A percentile compares a stretch with the other conserved stretches of the same genome.
Conservation (phyloP, 2,113 vertebrate genomes). For the Hydrolagus affinis region DNA sequence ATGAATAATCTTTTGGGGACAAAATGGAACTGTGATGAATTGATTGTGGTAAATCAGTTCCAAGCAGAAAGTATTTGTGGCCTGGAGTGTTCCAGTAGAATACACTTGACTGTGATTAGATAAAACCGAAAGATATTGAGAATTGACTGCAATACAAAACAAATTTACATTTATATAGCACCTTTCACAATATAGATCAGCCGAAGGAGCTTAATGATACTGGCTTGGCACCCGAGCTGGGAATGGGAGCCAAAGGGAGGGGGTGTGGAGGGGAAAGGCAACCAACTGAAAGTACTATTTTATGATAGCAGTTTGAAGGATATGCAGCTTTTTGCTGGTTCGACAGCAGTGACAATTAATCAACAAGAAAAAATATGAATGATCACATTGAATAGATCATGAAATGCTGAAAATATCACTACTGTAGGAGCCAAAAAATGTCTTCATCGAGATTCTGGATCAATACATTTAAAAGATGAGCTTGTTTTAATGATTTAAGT, state of each 20-base stretch:
- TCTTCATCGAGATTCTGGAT: neutral
- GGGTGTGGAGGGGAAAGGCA: too few relatives aligned
- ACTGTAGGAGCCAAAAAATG: neutral
- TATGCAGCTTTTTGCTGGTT: neutral
- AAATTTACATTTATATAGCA: too few relatives aligned
- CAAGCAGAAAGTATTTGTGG: neutral
- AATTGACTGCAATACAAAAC: too few relatives aligned
- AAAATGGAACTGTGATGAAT: neutral
- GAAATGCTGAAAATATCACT: neutral
- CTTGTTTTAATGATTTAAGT: neutral
- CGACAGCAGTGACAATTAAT: too few relatives aligned
- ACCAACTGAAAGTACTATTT: too few relatives aligned
- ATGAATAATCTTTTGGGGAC: neutral
- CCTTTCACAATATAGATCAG: too few relatives aligned
- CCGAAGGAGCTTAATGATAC: too few relatives aligned
- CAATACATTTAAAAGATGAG: neutral
- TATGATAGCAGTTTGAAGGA: neutral
- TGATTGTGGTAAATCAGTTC: slow-evolving; percentile 1
- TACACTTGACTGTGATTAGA: neutral
- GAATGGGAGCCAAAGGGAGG: too few relatives aligned
- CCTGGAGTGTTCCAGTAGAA: neutral
- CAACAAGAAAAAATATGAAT: too few relatives aligned
- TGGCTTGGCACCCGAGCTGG: too few relatives aligned
- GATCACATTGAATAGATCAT: neutral
- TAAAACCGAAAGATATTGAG: neutral